phyloP scores from a whole-genome alignment of 2,888 invertebrate genomes.

The Acanthococcus lagerstroemiae region DNA sequence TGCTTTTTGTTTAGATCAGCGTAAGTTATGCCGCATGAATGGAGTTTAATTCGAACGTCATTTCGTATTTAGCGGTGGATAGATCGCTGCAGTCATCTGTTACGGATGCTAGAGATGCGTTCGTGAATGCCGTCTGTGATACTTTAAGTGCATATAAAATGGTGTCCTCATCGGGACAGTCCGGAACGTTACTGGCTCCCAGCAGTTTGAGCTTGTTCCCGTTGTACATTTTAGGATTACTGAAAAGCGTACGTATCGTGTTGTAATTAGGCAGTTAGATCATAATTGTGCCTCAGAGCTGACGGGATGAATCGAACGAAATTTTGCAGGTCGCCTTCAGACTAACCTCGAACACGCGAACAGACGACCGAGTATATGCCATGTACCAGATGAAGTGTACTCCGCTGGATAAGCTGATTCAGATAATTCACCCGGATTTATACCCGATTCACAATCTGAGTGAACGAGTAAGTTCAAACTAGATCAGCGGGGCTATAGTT shows the following conservation, averaged over 20 bases:
- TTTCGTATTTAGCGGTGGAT: conserved; percentile 63
- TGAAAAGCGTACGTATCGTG: conserved; percentile 63
- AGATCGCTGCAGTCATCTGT: conserved; percentile 74
- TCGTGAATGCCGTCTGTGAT: conserved; percentile 90
- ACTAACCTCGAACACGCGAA: conserved; percentile 71
- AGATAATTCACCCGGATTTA: conserved; percentile 80
- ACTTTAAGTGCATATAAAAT: conserved; percentile 65
- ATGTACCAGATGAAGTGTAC: conserved; percentile 88
- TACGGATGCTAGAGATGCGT: conserved; percentile 88
- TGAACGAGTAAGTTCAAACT: conserved; percentile 44
- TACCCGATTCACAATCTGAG: conserved; percentile 73
- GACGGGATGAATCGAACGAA: too few species aligned
- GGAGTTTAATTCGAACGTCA: not conserved
- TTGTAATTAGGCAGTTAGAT: not conserved
- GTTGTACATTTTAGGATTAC: conserved; percentile 73
- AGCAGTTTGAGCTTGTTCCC: conserved; percentile 71
- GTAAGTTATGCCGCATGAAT: not conserved
- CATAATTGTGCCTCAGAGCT: conserved; percentile 34
- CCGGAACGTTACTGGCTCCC: conserved; percentile 61
- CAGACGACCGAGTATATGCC: conserved; percentile 86
- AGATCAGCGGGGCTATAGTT: too few species aligned
- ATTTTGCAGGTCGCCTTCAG: conserved; percentile 72
- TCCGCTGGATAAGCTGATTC: conserved; percentile 70
- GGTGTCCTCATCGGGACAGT: conserved; percentile 45
- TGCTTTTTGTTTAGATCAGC: not conserved